Evolutionary conservation across 2,888 invertebrate genomes (phyloP).

Genomic region (Trissolcus brochymenae): DNA sequence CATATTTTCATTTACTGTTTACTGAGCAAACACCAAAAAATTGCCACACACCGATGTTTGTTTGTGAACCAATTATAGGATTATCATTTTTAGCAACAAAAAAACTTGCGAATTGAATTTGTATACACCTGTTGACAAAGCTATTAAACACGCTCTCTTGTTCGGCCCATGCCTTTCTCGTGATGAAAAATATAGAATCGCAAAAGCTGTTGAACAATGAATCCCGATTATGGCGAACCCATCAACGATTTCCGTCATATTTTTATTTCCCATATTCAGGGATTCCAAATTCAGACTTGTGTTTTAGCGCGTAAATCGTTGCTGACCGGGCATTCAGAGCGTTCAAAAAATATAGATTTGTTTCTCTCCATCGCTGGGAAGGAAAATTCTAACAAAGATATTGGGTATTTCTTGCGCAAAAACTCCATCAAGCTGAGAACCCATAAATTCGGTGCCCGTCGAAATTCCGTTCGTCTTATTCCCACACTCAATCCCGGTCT

Average conservation of each 20-base stretch:
- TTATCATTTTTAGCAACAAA: conserved; percentile 22
- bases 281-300: no score
- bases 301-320: no score
- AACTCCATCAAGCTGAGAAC: conserved; percentile 72
- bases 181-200: no score
- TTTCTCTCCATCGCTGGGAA: no score
- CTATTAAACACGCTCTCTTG: conserved; percentile 24
- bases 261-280: background rate
- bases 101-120: conserved; percentile 13
- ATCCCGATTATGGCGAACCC: no score
- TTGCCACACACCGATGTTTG: background rate
- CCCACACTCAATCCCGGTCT: conserved; percentile 29
- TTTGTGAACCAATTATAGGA: conserved; percentile 18
- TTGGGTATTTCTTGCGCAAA: conserved; percentile 72
- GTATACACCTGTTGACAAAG: conserved; percentile 33
- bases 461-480: conserved; percentile 65
- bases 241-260: background rate
- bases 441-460: conserved; percentile 73
- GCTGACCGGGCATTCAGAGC: no score
- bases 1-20: no score
- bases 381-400: conserved; percentile 60
- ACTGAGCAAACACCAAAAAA: no score
- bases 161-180: background rate
- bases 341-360: no score
- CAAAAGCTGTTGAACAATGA: no score